Base-by-base conservation (phyloP, 2,113 vertebrate species). In the Aix galericulata region DNA sequence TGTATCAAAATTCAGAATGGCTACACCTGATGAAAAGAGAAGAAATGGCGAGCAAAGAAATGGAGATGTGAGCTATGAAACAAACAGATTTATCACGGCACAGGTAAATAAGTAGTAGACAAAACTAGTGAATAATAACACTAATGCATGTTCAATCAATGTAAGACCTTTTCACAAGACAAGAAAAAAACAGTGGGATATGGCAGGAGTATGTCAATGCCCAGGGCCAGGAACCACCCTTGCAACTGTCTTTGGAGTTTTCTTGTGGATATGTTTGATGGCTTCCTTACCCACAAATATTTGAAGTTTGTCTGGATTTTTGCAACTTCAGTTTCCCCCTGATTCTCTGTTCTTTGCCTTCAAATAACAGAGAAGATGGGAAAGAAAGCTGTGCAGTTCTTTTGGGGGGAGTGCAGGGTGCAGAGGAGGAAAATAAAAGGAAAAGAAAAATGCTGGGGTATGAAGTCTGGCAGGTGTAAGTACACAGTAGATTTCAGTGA, bases 21-120 rank as follows among this genome's bases (percentile, higher is more conserved):
- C 48, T 42, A 52, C 12, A 23, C 3, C 44, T 0, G 0, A 29
- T 4, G 6, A 8, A 17, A 46, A 42, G 55, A 66, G 23, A 46
- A 62, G 59, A 58, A 56, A 17, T 0, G 1, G 25, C 32, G n/a
- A 91, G 48, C 46, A 72, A 27, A 64, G 53, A n/a, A 48, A 11
- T 0, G 7, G 32, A 63, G 17, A 27, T 9, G 34, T 3, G 15
- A 88, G 62, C 62, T 64, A 16, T 1, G 2, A 60, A 53, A 17
- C n/a, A 36, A 67, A 46, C 4, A 55, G 52, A 38, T 34, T 40
- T 6, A 48, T 18, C 34, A 17, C 1, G 0, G 44, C 2, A 1
- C 1, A 6, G 29, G 8, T 5, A 17, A 73, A 79, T 3, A 25
- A 34, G 13, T 29, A 76, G 34, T 13, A 66, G 50, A 50, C 9